Conservation (phyloP, 2,888 invertebrate genomes). For the Diloba caeruleocephala region DNA sequence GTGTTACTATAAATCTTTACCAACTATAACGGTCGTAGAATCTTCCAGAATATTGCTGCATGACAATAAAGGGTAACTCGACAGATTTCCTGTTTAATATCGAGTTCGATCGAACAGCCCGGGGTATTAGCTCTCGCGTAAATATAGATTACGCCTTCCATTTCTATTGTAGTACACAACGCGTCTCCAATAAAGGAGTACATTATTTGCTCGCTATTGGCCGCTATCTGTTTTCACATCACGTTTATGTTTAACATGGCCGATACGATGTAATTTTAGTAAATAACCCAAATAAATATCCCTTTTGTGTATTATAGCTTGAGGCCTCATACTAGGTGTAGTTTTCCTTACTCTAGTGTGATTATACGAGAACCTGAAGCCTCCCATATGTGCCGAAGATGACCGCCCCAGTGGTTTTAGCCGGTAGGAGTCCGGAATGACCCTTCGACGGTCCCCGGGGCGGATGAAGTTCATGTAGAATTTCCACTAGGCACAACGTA, state of each 20-base stretch:
- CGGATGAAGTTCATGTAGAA: too few relatives aligned
- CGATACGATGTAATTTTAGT: conserved; percentile 42
- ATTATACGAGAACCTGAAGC: too few relatives aligned
- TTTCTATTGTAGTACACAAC: conserved; percentile 27
- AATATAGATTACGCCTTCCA: conserved; percentile 13
- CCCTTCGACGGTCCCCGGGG: too few relatives aligned
- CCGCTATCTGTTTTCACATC: conserved; percentile 35
- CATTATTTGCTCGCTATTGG: conserved; percentile 27
- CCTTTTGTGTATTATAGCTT: conserved; percentile 19
- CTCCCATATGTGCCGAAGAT: too few relatives aligned
- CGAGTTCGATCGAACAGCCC: conserved; percentile 26
- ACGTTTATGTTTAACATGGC: conserved; percentile 24
- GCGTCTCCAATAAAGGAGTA: conserved; percentile 13
- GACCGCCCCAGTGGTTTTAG: too few relatives aligned
- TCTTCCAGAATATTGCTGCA: conserved; percentile 9
- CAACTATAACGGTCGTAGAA: background rate
- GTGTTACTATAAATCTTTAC: background rate
- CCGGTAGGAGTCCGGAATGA: too few relatives aligned
- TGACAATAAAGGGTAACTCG: conserved; percentile 7
- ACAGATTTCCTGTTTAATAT: conserved; percentile 25
- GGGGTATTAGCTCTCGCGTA: conserved; percentile 27
- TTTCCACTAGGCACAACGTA: too few relatives aligned
- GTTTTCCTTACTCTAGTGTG: conserved; percentile 15
- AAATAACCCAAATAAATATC: conserved; percentile 23
- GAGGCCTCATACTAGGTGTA: conserved; percentile 15